phyloP scores from a whole-genome alignment of 2,888 invertebrate genomes.

The Antheraea yamamai region DNA sequence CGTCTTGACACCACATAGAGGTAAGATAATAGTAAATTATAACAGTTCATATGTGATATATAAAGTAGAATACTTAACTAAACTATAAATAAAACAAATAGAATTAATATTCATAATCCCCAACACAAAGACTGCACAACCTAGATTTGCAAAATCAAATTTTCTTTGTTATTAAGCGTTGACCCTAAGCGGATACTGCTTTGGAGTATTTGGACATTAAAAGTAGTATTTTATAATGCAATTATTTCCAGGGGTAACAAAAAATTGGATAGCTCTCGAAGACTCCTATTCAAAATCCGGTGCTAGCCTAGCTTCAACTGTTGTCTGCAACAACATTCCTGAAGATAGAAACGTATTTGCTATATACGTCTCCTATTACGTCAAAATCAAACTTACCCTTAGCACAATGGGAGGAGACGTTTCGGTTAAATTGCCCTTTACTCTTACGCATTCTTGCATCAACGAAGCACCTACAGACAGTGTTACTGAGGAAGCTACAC shows the following conservation, averaged over 20 bases:
- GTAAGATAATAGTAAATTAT: constrained; percentile 43
- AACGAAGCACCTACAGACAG: constrained; percentile 83
- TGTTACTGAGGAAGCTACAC: constrained; percentile 75
- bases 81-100: background rate
- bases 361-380: constrained; percentile 95
- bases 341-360: constrained; percentile 94
- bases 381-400: constrained; percentile 91
- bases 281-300: constrained; percentile 89
- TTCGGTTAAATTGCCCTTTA: constrained; percentile 90
- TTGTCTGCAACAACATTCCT: constrained; percentile 79
- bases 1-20: constrained; percentile 85
- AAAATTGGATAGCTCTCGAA: constrained; percentile 96
- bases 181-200: background rate
- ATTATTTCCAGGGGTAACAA: constrained; percentile 85
- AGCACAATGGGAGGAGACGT: constrained; percentile 92
- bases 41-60: background rate
- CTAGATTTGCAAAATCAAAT: background rate
- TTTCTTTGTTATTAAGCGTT: background rate
- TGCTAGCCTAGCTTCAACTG: constrained; percentile 84
- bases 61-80: background rate
- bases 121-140: background rate
- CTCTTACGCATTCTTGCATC: constrained; percentile 87
- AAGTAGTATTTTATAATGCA: background rate
- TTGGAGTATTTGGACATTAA: background rate
- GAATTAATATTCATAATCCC: background rate